Evolutionary conservation across 2,888 invertebrate species (phyloP).

Genomic region (Kuschelorhynchus macadamiae): DNA sequence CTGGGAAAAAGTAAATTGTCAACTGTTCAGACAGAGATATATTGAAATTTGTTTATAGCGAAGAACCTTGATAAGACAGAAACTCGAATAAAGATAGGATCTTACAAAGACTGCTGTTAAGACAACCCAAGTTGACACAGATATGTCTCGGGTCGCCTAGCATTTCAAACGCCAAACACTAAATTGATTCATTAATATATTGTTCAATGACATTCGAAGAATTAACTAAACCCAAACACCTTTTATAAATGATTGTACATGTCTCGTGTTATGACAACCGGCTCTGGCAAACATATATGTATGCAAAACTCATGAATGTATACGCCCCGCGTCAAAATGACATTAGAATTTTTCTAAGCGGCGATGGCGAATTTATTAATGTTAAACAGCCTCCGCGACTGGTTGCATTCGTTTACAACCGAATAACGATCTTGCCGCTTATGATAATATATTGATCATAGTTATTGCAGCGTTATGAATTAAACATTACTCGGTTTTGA

Average conservation of each 20-base stretch:
- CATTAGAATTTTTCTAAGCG: conserved; percentile 17
- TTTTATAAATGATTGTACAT: conserved; percentile 12
- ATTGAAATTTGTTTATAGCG: no score
- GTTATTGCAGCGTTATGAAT: conserved; percentile 39
- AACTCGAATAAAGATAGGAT: no score
- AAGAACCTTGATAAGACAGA: no score
- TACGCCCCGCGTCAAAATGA: conserved; percentile 20
- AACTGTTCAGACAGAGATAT: no score
- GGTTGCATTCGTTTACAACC: conserved; percentile 33
- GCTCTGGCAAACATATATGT: conserved; percentile 7
- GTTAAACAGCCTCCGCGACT: conserved; percentile 35
- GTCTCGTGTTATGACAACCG: conserved; percentile 11
- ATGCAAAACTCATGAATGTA: conserved; percentile 16
- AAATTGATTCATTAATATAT: no score
- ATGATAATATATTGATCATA: conserved; percentile 42
- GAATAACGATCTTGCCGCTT: conserved; percentile 41
- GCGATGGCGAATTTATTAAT: conserved; percentile 40
- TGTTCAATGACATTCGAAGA: no score
- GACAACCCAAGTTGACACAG: no score
- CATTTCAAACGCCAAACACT: no score
- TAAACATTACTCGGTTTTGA: conserved; percentile 38
- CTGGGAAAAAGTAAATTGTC: no score
- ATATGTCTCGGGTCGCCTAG: no score
- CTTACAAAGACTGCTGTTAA: no score
- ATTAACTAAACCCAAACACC: background rate